Conservation (phyloP, 2,888 invertebrate species). For the Megastigmus dorsalis region DNA sequence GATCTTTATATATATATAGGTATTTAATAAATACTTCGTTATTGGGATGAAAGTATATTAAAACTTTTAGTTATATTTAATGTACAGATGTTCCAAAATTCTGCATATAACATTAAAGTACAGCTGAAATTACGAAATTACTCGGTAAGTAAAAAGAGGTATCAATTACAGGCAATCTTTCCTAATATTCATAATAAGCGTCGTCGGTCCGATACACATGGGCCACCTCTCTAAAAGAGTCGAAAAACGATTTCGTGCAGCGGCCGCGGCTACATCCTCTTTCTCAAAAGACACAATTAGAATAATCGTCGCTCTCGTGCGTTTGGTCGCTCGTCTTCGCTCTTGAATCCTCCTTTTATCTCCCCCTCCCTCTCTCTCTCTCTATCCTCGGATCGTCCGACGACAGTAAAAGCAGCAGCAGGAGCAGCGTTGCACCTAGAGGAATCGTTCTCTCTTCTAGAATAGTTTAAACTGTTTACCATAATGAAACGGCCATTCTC, state of each 20-base stretch:
- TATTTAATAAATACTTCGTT: no score
- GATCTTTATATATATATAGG: no score
- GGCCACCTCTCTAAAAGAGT: constrained; percentile 21
- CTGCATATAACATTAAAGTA: no score
- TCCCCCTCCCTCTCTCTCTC: no score
- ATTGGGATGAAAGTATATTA: no score
- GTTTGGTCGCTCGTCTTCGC: neutral
- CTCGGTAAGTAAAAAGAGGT: neutral
- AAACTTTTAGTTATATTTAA: no score
- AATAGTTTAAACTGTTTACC: constrained; percentile 71
- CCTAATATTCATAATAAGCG: constrained; percentile 30
- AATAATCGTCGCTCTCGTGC: constrained; percentile 62
- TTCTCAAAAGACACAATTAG: constrained; percentile 65
- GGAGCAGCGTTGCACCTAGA: no score
- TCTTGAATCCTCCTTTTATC: no score
- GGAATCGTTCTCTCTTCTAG: no score
- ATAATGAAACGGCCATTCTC: constrained; percentile 69
- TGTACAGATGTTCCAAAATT: neutral
- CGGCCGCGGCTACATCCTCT: neutral
- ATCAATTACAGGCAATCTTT: neutral
- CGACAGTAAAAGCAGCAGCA: constrained; percentile 1
- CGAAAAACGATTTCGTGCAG: constrained; percentile 26
- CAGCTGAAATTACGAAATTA: no score
- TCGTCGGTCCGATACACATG: neutral
- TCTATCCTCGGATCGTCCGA: no score